Conservation (phyloP, 2,888 invertebrate genomes). For the Eumerus sabulonum region DNA sequence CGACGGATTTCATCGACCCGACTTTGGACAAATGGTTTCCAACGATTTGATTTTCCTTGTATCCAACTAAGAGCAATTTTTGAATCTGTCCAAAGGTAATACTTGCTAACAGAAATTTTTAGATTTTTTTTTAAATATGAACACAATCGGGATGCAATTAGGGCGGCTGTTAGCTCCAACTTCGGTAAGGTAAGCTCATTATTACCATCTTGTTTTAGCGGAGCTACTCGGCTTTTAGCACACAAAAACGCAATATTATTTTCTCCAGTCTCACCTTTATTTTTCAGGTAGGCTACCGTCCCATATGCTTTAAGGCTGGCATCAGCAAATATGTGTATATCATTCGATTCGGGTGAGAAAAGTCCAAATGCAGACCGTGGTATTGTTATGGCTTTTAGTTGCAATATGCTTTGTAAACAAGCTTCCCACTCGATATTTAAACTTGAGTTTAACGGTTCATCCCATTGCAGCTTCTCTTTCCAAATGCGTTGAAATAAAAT, state of each 20-base stretch:
- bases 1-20: no score
- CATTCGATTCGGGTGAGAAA: no score
- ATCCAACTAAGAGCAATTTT: background rate
- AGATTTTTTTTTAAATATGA: background rate
- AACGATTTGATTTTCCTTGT: background rate
- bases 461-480: slow-evolving; percentile 19
- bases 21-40: background rate
- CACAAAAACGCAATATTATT: no score
- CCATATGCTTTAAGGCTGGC: slow-evolving; percentile 8
- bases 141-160: background rate
- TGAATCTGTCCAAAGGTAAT: background rate
- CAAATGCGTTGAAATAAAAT: slow-evolving; percentile 3
- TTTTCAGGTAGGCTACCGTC: no score
- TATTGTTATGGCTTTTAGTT: slow-evolving; percentile 25
- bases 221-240: no score
- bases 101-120: background rate
- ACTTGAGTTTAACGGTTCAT: no score
- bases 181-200: background rate
- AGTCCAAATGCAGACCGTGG: background rate
- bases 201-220: no score
- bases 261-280: no score
- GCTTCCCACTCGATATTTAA: slow-evolving; percentile 15
- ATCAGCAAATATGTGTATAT: slow-evolving; percentile 17
- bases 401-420: slow-evolving; percentile 10
- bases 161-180: background rate